Evolutionary conservation across 2,113 vertebrate genomes (phyloP), one percentile per base, ranked within the genome.

Genomic region (Proterorhinus semilunaris): DNA sequence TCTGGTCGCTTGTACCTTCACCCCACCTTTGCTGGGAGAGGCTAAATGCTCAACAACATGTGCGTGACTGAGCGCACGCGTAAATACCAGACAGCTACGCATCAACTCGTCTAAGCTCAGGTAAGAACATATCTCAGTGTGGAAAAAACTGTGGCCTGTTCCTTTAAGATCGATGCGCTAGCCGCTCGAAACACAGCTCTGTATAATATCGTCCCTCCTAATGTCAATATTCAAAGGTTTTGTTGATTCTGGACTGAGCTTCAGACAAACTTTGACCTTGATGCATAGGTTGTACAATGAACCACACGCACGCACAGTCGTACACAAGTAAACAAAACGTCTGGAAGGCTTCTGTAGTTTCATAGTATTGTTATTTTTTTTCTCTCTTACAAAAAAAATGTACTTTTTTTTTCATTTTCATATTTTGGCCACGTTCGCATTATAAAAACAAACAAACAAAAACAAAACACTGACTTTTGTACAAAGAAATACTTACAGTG

Each of bases 311-410:
- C 71, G 66, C 63, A 62, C 50, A 70, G 47, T 65, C 21, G 89
- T 88, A 86, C 36, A 83, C 16, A 76, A 71, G 75, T 21, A 47
- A 72, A 72, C 72, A 70, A 48, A 82, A 84, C 48, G 46, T 3
- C 76, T 76, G 51, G 72, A 83, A 89, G 81, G 95, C 93, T 94
- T 94, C 92, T 90, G 53, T 55, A 55, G 53, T 55, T 55, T 93
- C 83, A 92, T 81, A 91, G 69, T 80, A 76, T 69, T 82, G 57
- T 82, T 58, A n/a, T 17, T 61, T 68, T 80, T 71, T 84, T 62
- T 76, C 43, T 59, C 53, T 51, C 75, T 73, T 83, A 84, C 47
- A 82, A 87, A 85, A 86, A 10, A 85, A 86, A 10, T 63, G 43
- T 66, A 36, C 27, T 36, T 64, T 52, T 70, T 21, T 36, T 52